Conservation (phyloP, 2,888 invertebrate genomes). For the Drosophila monieri region DNA sequence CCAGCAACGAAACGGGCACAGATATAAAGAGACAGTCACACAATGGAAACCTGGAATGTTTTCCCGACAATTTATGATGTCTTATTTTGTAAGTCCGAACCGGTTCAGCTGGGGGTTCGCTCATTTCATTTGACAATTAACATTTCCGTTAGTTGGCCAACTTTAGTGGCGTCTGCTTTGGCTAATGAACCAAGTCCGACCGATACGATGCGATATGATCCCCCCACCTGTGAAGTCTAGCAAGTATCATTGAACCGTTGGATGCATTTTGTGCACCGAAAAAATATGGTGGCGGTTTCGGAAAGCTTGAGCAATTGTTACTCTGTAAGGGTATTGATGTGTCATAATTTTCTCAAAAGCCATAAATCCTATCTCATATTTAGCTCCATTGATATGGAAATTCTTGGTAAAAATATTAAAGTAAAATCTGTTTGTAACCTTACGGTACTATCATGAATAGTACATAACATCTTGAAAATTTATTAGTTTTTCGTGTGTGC, state of each 20-base stretch:
- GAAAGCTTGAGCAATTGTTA: neutral
- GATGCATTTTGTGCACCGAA: constrained; percentile 19
- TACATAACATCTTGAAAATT: neutral
- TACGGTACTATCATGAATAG: neutral
- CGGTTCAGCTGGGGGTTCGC: constrained; percentile 54
- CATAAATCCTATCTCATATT: too few relatives aligned
- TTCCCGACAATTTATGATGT: constrained; percentile 73
- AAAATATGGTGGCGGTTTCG: neutral
- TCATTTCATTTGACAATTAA: constrained; percentile 77
- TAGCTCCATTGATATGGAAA: neutral
- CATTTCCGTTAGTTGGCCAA: constrained; percentile 80
- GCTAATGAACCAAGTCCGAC: constrained; percentile 64
- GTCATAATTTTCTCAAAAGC: neutral
- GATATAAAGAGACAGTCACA: constrained; percentile 17
- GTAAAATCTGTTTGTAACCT: neutral
- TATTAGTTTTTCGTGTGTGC: constrained; percentile 4
- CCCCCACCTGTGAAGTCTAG: constrained; percentile 10
- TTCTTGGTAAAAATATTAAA: neutral
- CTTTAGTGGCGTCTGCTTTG: constrained; percentile 75
- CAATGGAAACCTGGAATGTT: constrained; percentile 57
- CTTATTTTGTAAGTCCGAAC: constrained; percentile 73
- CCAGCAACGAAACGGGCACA: constrained; percentile 11
- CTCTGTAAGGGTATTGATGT: neutral
- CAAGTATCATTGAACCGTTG: constrained; percentile 65
- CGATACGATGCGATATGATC: constrained; percentile 10